Conservation (phyloP, 2,113 vertebrate genomes). For the Sceloporus undulatus region DNA sequence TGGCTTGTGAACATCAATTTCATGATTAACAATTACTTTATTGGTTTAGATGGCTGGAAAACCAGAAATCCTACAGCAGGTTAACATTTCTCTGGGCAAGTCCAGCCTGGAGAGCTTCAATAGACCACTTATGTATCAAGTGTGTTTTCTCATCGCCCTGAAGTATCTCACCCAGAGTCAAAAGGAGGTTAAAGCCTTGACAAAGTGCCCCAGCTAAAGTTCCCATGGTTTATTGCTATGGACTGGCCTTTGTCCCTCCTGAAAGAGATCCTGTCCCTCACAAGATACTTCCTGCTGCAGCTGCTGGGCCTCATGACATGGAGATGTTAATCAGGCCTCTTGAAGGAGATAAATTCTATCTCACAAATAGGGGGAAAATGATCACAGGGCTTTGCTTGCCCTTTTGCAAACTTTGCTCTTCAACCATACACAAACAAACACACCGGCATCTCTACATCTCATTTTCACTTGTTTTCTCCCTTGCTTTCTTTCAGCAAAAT, state of each 20-base stretch:
- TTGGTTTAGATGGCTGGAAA: not conserved
- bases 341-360: conserved; percentile 9
- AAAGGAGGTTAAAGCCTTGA: not conserved
- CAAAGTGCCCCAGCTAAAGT: not conserved
- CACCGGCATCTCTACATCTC: conserved; percentile 62
- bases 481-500: conserved; percentile 42
- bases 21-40: not conserved
- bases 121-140: not conserved
- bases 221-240: not conserved
- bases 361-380: conserved; percentile 1
- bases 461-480: conserved; percentile 58
- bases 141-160: conserved; percentile 6
- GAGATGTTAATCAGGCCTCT: conserved; percentile 25
- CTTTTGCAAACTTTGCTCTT: conserved; percentile 27
- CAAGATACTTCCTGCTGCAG: conserved; percentile 35
- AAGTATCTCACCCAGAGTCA: not conserved
- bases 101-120: not conserved
- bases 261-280: conserved; percentile 15
- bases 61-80: conserved; percentile 6
- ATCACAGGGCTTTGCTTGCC: conserved; percentile 3
- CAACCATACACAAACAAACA: conserved; percentile 29
- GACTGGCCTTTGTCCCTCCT: not conserved
- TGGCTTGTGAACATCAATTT: too few relatives aligned
- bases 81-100: not conserved
- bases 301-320: conserved; percentile 22